Evolutionary conservation across 1,140 invertebrate species (phyloP).

Genomic region (Bombus confusus): DNA sequence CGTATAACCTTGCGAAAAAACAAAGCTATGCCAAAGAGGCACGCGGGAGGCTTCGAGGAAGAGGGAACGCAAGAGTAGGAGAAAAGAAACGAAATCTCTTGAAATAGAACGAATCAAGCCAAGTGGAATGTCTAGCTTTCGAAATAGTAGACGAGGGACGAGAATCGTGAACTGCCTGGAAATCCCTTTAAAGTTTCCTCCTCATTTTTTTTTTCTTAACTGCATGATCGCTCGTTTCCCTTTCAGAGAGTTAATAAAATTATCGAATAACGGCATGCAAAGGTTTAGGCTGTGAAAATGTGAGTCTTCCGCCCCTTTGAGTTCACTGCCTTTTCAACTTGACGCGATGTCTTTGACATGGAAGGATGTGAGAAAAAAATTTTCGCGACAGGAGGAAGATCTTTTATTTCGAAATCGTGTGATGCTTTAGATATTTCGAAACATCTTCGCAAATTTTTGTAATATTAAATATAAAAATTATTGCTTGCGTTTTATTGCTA

Average conservation of each 20-base stretch:
- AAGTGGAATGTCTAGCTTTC: constrained; percentile 46
- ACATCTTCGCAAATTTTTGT: not conserved
- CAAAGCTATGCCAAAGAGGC: constrained; percentile 28
- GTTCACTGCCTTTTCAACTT: too few relatives aligned
- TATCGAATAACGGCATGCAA: constrained; percentile 12
- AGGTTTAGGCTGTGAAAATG: not conserved
- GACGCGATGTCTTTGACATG: not conserved
- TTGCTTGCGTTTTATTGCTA: too few relatives aligned
- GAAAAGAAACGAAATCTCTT: constrained; percentile 13
- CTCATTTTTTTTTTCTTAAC: not conserved
- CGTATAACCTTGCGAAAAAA: constrained; percentile 26
- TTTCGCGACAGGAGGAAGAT: not conserved
- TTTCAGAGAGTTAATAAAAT: constrained; percentile 35
- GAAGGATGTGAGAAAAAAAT: not conserved
- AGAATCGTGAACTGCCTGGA: constrained; percentile 29
- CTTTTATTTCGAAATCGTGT: not conserved
- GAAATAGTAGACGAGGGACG: constrained; percentile 28
- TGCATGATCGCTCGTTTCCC: constrained; percentile 37
- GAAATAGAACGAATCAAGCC: constrained; percentile 47
- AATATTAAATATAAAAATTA: too few relatives aligned
- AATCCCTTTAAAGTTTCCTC: constrained; percentile 23
- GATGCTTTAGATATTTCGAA: not conserved
- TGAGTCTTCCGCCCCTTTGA: too few relatives aligned
- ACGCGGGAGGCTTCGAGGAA: not conserved
- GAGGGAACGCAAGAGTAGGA: not conserved